Evolutionary conservation across 2,797 vertebrate genomes (phyloP).

Genomic region (Enteromius anoplus): DNA sequence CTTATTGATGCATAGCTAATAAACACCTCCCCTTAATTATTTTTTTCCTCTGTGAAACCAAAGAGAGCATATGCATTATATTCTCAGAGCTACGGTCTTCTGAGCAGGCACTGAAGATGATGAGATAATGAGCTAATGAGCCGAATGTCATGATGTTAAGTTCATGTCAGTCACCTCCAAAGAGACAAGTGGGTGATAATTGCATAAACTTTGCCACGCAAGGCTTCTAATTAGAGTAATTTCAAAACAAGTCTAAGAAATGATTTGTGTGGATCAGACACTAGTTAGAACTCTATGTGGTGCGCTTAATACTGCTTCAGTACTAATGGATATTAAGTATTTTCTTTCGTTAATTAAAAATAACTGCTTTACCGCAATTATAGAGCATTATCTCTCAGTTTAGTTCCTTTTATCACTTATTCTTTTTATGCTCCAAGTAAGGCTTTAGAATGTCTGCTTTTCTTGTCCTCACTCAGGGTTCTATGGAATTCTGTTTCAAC

Average conservation of each 20-base stretch:
- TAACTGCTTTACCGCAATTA: constrained; percentile 10
- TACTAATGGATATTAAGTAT: constrained; percentile 9
- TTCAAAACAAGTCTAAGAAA: constrained; percentile 18
- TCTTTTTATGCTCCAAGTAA: neutral
- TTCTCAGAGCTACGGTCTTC: neutral
- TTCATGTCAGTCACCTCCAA: constrained; percentile 17
- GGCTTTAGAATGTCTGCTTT: neutral
- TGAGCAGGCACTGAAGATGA: constrained; percentile 9
- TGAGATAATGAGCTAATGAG: constrained; percentile 11
- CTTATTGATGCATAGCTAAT: constrained; percentile 27
- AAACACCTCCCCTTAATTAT: constrained; percentile 4
- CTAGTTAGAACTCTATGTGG: constrained; percentile 3
- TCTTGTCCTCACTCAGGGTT: neutral
- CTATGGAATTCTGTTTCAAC: neutral
- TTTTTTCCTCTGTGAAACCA: neutral
- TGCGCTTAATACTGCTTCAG: neutral
- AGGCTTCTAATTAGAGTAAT: constrained; percentile 28
- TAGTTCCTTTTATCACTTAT: neutral
- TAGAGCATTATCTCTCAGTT: neutral
- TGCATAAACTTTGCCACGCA: neutral
- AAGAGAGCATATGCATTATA: constrained; percentile 12
- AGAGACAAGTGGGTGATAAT: constrained; percentile 42
- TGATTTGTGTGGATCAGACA: neutral
- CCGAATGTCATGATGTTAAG: constrained; percentile 12
- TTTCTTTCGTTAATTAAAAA: constrained; percentile 4